phyloP scores from a whole-genome alignment of 2,797 vertebrate species.

The Echiichthys vipera region DNA sequence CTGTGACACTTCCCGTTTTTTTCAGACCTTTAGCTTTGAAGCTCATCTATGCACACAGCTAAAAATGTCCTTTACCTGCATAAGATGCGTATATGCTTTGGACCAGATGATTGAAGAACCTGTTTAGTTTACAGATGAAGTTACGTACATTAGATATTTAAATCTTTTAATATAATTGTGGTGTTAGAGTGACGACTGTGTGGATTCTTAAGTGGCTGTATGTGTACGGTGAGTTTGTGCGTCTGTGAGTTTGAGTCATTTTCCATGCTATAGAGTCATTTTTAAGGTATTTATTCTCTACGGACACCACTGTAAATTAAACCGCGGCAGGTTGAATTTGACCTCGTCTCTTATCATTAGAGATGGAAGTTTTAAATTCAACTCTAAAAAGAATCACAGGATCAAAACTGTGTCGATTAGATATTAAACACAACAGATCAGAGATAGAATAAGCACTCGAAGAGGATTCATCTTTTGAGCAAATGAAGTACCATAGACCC shows the following conservation, averaged over 20 bases:
- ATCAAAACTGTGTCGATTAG: background rate
- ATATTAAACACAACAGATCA: background rate
- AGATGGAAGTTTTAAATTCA: constrained; percentile 2
- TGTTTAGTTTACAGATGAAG: constrained; percentile 19
- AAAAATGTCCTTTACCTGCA: background rate
- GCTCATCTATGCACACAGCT: background rate
- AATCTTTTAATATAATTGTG: constrained; percentile 22
- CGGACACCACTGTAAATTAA: constrained; percentile 12
- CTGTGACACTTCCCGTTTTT: background rate
- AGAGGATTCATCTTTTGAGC: background rate
- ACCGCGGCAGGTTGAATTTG: background rate
- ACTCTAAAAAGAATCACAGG: background rate
- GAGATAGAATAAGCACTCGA: background rate
- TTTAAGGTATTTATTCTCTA: constrained; percentile 49
- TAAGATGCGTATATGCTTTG: constrained; percentile 1
- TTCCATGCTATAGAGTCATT: background rate
- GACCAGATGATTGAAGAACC: constrained; percentile 12
- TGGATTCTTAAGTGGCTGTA: constrained; percentile 8
- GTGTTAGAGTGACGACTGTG: constrained; percentile 17
- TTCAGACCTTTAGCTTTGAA: background rate
- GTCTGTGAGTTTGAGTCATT: constrained; percentile 3
- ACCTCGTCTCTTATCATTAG: background rate
- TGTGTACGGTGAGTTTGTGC: constrained; percentile 14
- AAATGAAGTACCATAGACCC: background rate
- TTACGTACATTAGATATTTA: constrained; percentile 24